Conservation (phyloP, 2,888 invertebrate genomes). For the Acleris laterana region DNA sequence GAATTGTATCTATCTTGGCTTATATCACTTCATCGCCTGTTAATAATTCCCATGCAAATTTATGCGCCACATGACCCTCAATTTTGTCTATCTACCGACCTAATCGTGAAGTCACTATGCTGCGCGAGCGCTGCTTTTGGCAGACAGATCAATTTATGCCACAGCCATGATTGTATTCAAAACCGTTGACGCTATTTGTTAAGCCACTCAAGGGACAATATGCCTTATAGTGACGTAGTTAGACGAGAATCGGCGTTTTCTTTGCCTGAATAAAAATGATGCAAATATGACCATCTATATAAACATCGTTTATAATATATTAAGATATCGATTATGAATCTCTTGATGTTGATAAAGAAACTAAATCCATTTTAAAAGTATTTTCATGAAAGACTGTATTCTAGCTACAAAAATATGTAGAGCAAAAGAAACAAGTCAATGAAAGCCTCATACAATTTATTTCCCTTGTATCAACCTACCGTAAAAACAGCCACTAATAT, state of each 20-base stretch:
- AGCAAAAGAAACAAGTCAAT: background rate
- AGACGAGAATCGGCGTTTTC: too few relatives aligned
- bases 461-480: conserved; percentile 72
- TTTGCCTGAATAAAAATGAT: too few relatives aligned
- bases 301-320: too few relatives aligned
- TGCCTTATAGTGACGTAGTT: too few relatives aligned
- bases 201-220: background rate
- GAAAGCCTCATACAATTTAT: background rate
- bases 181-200: conserved; percentile 3
- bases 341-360: too few relatives aligned
- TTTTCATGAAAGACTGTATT: too few relatives aligned
- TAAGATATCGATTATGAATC: too few relatives aligned
- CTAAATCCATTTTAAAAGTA: too few relatives aligned
- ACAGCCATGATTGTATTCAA: conserved; percentile 24
- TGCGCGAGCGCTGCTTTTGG: conserved; percentile 15
- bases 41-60: conserved; percentile 1
- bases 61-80: conserved; percentile 18
- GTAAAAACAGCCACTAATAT: conserved; percentile 89
- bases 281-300: too few relatives aligned
- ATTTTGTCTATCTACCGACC: conserved; percentile 6
- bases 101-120: conserved; percentile 8
- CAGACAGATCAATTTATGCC: conserved; percentile 19
- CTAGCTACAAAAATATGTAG: too few relatives aligned
- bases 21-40: background rate
- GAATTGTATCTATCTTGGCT: too few relatives aligned